These are phyloP conservation scores for Meiosimyza decipiens DNA, from an alignment of 2,888 invertebrate species.

Conservation along the genomic window DNA sequence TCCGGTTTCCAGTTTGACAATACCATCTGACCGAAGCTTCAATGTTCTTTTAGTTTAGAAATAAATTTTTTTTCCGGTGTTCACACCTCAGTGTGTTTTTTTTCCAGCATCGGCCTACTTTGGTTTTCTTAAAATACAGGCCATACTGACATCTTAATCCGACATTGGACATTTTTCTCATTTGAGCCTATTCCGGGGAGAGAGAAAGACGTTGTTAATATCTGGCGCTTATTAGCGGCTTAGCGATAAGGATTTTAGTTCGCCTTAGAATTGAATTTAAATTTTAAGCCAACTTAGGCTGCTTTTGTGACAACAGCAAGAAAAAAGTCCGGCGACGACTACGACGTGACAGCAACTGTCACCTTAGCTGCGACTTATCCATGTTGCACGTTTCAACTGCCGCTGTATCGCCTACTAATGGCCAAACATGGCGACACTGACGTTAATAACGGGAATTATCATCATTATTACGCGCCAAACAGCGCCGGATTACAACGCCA, in stretches of 20 bases:
- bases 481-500: constrained; percentile 19
- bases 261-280: constrained; percentile 8
- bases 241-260: constrained; percentile 1
- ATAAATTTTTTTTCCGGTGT: too few species aligned
- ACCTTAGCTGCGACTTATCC: not conserved
- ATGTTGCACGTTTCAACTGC: not conserved
- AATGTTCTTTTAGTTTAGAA: too few species aligned
- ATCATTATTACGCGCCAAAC: constrained; percentile 25
- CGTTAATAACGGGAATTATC: constrained; percentile 20
- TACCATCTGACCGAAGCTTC: too few species aligned
- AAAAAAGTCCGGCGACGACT: not conserved
- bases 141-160: constrained; percentile 5
- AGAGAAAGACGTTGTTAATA: not conserved
- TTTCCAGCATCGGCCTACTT: too few species aligned
- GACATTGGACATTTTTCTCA: not conserved
- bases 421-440: constrained; percentile 7
- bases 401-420: not conserved
- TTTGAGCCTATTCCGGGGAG: not conserved
- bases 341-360: not conserved
- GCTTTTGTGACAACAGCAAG: not conserved
- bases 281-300: not conserved
- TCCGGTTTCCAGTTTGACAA: too few species aligned
- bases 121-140: too few species aligned
- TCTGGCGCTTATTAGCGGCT: constrained; percentile 16
- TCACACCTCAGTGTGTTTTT: too few species aligned